A percentile compares a stretch with the other conserved stretches of the same genome.
phyloP scores from a whole-genome alignment of 2,888 invertebrate species.

The Carpatolechia fugitivella region DNA sequence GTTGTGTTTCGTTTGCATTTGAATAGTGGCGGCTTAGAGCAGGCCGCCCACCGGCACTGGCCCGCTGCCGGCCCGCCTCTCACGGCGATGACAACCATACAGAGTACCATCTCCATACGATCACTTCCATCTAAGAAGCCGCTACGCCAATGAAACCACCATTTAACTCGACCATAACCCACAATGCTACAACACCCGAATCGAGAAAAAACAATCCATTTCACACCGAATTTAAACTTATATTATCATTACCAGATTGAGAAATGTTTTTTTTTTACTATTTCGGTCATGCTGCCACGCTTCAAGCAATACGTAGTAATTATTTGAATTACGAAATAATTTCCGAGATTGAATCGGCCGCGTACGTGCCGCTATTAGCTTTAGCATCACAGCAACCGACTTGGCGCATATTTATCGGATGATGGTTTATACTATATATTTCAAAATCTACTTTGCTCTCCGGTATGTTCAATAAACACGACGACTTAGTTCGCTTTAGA shows the following conservation, averaged over 20 bases:
- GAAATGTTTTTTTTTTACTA: constrained; percentile 48
- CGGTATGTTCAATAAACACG: constrained; percentile 14
- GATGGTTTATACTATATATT: constrained; percentile 24
- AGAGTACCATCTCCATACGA: constrained; percentile 23
- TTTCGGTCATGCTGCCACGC: constrained; percentile 42
- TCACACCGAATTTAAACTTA: constrained; percentile 43
- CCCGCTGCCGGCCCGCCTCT: constrained; percentile 53
- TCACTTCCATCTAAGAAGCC: background rate
- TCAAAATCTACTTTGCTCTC: constrained; percentile 26
- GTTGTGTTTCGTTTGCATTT: constrained; percentile 73
- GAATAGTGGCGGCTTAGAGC: constrained; percentile 63
- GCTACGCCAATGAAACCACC: constrained; percentile 11
- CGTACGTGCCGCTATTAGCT: constrained; percentile 52
- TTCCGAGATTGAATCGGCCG: constrained; percentile 52
- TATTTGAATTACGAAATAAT: constrained; percentile 60
- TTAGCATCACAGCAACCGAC: constrained; percentile 41
- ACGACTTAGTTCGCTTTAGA: constrained; percentile 28
- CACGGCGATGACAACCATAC: constrained; percentile 43
- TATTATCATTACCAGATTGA: constrained; percentile 47
- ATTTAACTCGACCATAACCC: constrained; percentile 21
- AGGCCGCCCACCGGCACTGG: constrained; percentile 59
- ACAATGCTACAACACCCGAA: constrained; percentile 10
- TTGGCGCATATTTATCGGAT: constrained; percentile 40
- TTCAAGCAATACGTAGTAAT: constrained; percentile 48
- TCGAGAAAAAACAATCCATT: constrained; percentile 38